Percentiles rank a stretch among this genome's conserved stretches.
Conservation (phyloP, 1,140 invertebrate genomes). For the Patella vulgata region DNA sequence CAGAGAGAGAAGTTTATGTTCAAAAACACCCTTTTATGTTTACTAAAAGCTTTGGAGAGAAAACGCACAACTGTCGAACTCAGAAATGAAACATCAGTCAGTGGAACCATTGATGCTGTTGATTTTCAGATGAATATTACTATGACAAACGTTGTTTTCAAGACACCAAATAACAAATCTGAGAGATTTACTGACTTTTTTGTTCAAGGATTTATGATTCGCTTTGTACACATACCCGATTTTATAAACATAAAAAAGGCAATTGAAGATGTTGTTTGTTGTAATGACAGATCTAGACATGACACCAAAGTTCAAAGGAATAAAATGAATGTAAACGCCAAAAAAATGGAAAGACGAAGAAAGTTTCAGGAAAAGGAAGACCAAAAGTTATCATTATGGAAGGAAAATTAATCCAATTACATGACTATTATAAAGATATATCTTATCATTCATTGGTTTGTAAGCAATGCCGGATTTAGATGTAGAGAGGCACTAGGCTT, state of each 20-base stretch:
- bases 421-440: too few species aligned
- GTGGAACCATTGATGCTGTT: conserved; percentile 70
- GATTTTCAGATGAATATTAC: conserved; percentile 78
- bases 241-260: conserved; percentile 53
- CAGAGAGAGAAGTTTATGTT: conserved; percentile 47
- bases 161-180: conserved; percentile 69
- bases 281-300: too few species aligned
- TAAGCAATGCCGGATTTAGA: too few species aligned
- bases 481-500: too few species aligned
- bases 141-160: conserved; percentile 73
- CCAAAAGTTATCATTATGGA: too few species aligned
- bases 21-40: conserved; percentile 64
- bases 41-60: conserved; percentile 74
- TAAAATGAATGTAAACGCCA: too few species aligned
- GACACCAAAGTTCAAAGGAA: too few species aligned
- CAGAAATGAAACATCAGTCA: conserved; percentile 73
- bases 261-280: too few species aligned
- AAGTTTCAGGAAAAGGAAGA: too few species aligned
- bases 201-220: conserved; percentile 74
- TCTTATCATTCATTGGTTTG: too few species aligned
- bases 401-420: too few species aligned
- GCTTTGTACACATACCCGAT: conserved; percentile 75
- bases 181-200: conserved; percentile 71
- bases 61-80: conserved; percentile 75
- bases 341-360: too few species aligned